Evolutionary conservation across 1,140 invertebrate species (phyloP), one percentile per base, ranked within the genome.

Genomic region (Plutomurus gul): DNA sequence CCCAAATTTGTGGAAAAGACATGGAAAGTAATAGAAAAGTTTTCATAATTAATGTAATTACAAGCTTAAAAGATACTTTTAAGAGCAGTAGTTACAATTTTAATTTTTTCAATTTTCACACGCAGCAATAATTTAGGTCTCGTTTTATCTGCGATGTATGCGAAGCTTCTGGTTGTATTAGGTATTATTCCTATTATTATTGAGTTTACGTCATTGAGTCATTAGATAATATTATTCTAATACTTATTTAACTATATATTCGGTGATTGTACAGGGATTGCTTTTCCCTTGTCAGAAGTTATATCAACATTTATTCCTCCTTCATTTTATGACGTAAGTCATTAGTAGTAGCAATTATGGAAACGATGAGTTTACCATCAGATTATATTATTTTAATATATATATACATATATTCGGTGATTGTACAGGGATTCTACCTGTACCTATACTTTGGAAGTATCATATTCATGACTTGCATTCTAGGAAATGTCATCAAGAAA

Each of bases 141-240:
- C 20, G 93, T 95, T 20, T 88, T 97, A 73, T 96, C 95, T 82
- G 95, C 95, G 0, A 89, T 97, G 5, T 97, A 98, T 85, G 95
- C 94, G 18, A 96, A 97, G 86, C 88, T 97, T 4, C 87, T 98
- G 72, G 94, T 97, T 30, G 95, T 97, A 13, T 95, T 97, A 92
- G 96, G 95, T n/a, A n/a, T n/a, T n/a, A n/a, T n/a, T n/a, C n/a
- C n/a, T n/a, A n/a, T n/a, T n/a, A n/a, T n/a, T n/a, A n/a, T n/a
- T n/a, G n/a, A n/a, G n/a, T n/a, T n/a, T n/a, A n/a, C n/a, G n/a
- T n/a, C n/a, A n/a, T n/a, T n/a, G n/a, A n/a, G n/a, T n/a, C n/a
- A n/a, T n/a, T n/a, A n/a, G n/a, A n/a, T n/a, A n/a, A n/a, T n/a
- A n/a, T n/a, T n/a, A n/a, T n/a, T n/a, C n/a, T n/a, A n/a, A n/a